A percentile compares a stretch with the other conserved stretches of the same genome.
These are phyloP conservation scores for Bucco capensis DNA, from an alignment of 2,113 vertebrate species.

Conservation along the genomic window DNA sequence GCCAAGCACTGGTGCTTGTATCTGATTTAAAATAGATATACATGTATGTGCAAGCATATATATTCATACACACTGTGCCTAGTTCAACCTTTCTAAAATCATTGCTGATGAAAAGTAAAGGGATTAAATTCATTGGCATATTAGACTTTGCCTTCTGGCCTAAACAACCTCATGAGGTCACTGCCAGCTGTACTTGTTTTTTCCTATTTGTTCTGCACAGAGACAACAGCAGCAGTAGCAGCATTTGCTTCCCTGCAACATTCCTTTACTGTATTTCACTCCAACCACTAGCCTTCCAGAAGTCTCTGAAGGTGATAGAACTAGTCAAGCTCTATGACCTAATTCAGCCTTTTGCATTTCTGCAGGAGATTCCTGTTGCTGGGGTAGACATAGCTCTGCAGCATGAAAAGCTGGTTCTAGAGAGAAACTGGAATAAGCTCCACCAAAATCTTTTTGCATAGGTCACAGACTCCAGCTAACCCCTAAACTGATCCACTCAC, in stretches of 20 bases:
- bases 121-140: neutral
- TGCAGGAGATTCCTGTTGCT: neutral
- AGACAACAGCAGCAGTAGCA: conserved; percentile 7
- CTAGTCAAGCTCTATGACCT: neutral
- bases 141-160: conserved; percentile 37
- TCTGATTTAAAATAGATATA: neutral
- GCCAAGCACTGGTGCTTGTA: neutral
- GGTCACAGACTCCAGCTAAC: neutral
- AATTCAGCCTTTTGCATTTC: neutral
- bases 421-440: neutral
- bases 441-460: neutral
- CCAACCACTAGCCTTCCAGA: neutral
- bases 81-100: neutral
- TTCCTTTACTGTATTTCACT: neutral
- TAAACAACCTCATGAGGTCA: conserved; percentile 30
- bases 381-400: neutral
- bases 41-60: neutral
- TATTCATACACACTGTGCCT: neutral
- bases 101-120: neutral
- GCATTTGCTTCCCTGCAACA: neutral
- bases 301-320: neutral
- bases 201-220: neutral
- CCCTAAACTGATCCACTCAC: neutral
- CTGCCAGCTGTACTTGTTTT: conserved; percentile 49
- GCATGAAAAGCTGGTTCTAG: neutral